Conservation (phyloP, 2,888 invertebrate species). For the Mantis religiosa region DNA sequence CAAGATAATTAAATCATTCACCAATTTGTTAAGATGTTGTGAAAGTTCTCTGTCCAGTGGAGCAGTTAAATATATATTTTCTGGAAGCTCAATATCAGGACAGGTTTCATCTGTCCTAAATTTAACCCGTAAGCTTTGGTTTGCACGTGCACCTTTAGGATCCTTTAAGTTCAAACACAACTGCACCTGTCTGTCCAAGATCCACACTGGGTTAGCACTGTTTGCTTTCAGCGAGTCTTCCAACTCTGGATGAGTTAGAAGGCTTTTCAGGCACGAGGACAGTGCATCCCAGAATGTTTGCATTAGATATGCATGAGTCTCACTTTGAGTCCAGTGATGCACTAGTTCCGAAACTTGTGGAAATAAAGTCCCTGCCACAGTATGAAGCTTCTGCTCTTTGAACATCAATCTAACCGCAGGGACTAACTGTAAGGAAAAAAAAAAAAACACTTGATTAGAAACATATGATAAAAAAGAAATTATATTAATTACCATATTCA, state of each 20-base stretch:
- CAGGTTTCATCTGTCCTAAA: conserved; percentile 38
- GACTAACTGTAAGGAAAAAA: conserved; percentile 42
- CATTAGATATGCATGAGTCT: background rate
- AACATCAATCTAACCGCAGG: conserved; percentile 45
- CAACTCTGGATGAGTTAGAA: background rate
- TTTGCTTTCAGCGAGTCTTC: background rate
- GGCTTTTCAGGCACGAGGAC: background rate
- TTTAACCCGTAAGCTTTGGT: conserved; percentile 51
- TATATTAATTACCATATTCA: no score
- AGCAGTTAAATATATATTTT: background rate
- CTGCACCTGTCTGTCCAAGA: conserved; percentile 21
- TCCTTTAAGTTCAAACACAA: conserved; percentile 23
- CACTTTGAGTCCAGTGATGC: conserved; percentile 50
- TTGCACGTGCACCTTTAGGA: background rate
- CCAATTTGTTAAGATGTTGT: background rate
- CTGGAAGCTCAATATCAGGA: background rate
- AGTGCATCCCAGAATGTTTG: background rate
- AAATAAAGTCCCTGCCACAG: conserved; percentile 43
- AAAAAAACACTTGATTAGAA: background rate
- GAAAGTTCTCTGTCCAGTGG: background rate
- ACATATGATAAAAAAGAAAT: no score
- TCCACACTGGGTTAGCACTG: background rate
- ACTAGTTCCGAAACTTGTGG: conserved; percentile 40
- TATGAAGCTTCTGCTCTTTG: conserved; percentile 49
- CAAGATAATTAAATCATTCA: background rate